Evolutionary conservation across 2,888 invertebrate genomes (phyloP).

Genomic region (Nipponacmea schrenckii): DNA sequence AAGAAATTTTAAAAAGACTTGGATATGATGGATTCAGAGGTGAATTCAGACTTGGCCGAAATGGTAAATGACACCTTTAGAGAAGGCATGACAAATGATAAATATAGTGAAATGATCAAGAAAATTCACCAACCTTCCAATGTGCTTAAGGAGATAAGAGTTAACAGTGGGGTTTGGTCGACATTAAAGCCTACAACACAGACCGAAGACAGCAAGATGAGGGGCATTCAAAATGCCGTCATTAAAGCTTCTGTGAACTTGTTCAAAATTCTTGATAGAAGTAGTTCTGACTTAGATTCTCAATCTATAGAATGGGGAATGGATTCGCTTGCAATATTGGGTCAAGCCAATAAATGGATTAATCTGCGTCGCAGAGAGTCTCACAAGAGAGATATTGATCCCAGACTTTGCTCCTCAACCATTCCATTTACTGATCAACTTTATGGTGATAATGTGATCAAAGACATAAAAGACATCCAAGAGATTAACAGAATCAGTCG

Average conservation of each 20-base stretch:
- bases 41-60: constrained; percentile 11
- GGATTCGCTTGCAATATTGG: not conserved
- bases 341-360: not conserved
- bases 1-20: not conserved
- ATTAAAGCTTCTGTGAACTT: not conserved
- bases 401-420: not conserved
- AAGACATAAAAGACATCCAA: too few species aligned
- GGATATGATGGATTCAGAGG: constrained; percentile 12
- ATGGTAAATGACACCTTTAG: constrained; percentile 14
- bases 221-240: not conserved
- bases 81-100: constrained; percentile 13
- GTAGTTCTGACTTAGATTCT: not conserved
- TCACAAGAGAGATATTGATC: not conserved
- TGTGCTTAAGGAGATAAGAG: not conserved
- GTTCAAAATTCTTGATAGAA: not conserved
- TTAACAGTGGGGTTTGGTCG: not conserved
- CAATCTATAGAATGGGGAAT: not conserved
- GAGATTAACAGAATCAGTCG: not conserved
- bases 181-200: not conserved
- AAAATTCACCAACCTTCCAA: not conserved
- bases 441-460: not conserved
- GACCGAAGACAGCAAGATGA: not conserved
- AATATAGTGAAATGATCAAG: constrained; percentile 7
- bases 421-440: not conserved
- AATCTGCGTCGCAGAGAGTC: not conserved